Evolutionary conservation across 2,888 invertebrate species (phyloP).

Genomic region (Apotomis betuletana): DNA sequence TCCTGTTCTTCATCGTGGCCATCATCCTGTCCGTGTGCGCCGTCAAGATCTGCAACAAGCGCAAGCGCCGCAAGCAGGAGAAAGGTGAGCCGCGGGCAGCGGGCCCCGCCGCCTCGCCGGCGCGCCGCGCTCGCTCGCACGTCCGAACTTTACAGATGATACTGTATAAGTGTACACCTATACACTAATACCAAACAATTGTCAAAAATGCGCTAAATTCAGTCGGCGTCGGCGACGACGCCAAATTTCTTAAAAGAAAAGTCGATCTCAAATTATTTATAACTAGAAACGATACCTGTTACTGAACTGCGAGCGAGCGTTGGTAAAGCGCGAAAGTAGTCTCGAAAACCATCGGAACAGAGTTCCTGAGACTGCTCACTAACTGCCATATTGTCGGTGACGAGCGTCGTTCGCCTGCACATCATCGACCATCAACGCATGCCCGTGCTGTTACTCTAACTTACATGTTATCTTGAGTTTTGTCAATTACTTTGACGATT

Average conservation of each 20-base stretch:
- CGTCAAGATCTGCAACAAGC: conserved; percentile 98
- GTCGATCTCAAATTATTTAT: background rate
- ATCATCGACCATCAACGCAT: conserved; percentile 33
- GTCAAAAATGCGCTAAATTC: no score
- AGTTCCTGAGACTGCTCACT: conserved; percentile 33
- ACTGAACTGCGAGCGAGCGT: conserved; percentile 20
- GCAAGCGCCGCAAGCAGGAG: conserved; percentile 98
- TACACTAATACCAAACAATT: no score
- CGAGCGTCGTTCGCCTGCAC: conserved; percentile 32
- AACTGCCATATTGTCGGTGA: conserved; percentile 70
- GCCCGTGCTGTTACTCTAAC: conserved; percentile 11
- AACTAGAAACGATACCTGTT: background rate
- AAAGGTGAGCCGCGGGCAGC: conserved; percentile 89
- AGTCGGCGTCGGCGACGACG: no score
- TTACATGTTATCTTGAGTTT: background rate
- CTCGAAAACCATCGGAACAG: conserved; percentile 12
- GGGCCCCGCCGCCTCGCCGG: conserved; percentile 31
- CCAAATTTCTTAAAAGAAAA: background rate
- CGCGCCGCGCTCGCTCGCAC: conserved; percentile 59
- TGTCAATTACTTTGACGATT: background rate
- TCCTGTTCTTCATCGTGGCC: conserved; percentile 98
- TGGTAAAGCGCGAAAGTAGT: conserved; percentile 12
- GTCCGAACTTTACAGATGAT: background rate
- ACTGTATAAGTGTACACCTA: no score
- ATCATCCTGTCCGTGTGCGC: conserved; percentile 98